These are phyloP conservation scores for Globicephala melas DNA, from an alignment of 2,113 vertebrate species.

Conservation along the genomic window DNA sequence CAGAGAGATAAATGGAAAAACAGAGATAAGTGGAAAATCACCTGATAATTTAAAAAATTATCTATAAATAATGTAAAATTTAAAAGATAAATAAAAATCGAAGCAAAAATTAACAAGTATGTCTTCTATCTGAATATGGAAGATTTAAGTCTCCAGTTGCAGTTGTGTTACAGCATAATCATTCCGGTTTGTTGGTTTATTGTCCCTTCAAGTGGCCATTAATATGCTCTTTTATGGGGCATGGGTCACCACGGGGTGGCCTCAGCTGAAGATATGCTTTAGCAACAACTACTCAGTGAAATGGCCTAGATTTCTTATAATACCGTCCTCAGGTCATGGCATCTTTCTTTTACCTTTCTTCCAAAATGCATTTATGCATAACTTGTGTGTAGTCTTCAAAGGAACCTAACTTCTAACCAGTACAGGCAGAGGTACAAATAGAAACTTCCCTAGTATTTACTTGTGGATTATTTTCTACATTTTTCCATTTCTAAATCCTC, in stretches of 20 bases:
- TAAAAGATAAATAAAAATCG: neutral
- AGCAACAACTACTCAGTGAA: neutral
- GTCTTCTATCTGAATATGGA: neutral
- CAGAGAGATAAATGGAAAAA: neutral
- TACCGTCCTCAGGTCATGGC: neutral
- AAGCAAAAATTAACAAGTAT: neutral
- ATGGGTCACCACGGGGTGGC: neutral
- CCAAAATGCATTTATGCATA: neutral
- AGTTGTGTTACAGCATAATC: neutral
- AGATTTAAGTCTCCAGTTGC: neutral
- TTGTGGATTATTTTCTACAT: slow-evolving; percentile 47
- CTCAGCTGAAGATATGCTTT: neutral
- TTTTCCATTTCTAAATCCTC: slow-evolving; percentile 61
- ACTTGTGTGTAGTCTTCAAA: neutral
- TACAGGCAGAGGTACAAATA: neutral
- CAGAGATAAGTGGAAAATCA: neutral
- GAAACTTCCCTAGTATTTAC: slow-evolving; percentile 40
- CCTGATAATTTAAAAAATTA: neutral
- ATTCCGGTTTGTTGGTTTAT: neutral
- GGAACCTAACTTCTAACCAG: neutral
- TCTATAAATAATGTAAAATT: neutral
- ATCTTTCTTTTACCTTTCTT: neutral
- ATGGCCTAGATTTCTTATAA: neutral
- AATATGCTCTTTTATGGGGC: neutral
- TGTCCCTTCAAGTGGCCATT: neutral